Evolutionary conservation across 2,797 vertebrate species (phyloP).

Genomic region (Novumbra hubbsi): DNA sequence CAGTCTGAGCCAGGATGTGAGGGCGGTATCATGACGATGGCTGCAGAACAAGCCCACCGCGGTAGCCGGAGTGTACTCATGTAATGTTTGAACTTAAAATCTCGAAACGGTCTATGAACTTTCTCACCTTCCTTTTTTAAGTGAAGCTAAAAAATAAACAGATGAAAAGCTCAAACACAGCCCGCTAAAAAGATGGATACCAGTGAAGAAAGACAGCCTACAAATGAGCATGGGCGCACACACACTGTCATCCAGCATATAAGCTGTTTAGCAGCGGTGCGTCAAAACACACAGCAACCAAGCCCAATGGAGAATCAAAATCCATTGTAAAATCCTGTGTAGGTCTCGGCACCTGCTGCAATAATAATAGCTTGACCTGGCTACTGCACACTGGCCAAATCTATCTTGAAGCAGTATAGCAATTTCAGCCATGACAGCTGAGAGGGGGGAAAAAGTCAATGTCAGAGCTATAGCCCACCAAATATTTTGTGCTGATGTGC

Average conservation of each 20-base stretch:
- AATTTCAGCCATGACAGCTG: slow-evolving; percentile 45
- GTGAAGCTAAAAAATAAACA: no score
- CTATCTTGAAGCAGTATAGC: slow-evolving; percentile 36
- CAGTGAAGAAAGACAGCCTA: background rate
- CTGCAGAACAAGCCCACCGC: background rate
- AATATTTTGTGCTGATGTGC: slow-evolving; percentile 48
- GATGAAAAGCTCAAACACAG: background rate
- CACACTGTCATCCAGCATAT: slow-evolving; percentile 5
- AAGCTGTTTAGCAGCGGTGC: slow-evolving; percentile 14
- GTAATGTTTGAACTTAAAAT: background rate
- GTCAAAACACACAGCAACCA: slow-evolving; percentile 2
- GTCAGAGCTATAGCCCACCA: slow-evolving; percentile 40
- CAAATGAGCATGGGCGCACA: slow-evolving; percentile 1
- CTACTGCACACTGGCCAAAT: slow-evolving; percentile 18
- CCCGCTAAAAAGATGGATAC: background rate
- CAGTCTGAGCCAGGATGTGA: background rate
- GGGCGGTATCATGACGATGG: background rate
- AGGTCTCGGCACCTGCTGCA: slow-evolving; percentile 17
- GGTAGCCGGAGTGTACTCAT: background rate
- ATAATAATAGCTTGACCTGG: slow-evolving; percentile 40
- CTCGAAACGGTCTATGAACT: background rate
- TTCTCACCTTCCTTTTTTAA: background rate
- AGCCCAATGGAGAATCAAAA: slow-evolving; percentile 19
- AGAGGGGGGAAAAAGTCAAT: slow-evolving; percentile 38
- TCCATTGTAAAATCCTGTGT: slow-evolving; percentile 27